Evolutionary conservation across 2,888 invertebrate species (phyloP), one percentile per base, ranked within the genome.

Genomic region (Pseudococcus longispinus): DNA sequence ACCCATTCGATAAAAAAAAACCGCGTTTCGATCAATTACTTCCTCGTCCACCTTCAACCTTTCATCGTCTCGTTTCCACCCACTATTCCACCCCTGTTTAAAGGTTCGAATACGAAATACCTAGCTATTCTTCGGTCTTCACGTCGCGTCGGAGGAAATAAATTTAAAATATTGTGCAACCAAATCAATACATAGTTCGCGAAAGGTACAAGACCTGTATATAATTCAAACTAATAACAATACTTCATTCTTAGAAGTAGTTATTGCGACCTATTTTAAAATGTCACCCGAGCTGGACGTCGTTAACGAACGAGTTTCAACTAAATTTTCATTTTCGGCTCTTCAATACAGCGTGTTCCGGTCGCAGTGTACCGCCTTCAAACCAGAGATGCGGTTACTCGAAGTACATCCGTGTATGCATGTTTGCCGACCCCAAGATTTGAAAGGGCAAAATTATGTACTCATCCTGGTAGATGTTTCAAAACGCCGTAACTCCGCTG

Each of bases 251-350:
- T 80, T 42, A 80, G 77, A 80, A 80, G 42, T 15, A 42, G 42
- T 80, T 80, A 80, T 80, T 85, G 85, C 37, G 85, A 85, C 85
- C 74, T 74, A 85, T 37, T 85, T 85, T 85, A 70, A 85, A 85
- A 85, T 85, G 85, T 85, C 85, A 85, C 11, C 60, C 42, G 18
- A 83, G 32, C 51, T 46, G 55, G 83, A 83, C 55, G 55, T 32
- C 55, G 55, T 83, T 83, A 83, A 42, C 42, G 26, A 80, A 80
- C 42, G 42, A 80, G 42, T 65, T 65, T 29, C 13, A 70, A 70
- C 46, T 55, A 37, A 51, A 32, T 37, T 80, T 51, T 83, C 55
- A 44, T 83, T 55, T 55, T 83, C 55, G 55, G n/a, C n/a, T 83
- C n/a, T 55, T 60, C 60, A 60, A 20, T 11, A n/a, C 13, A n/a